Base-by-base conservation (phyloP, 2,888 invertebrate genomes). In the Podabrus alpinus region DNA sequence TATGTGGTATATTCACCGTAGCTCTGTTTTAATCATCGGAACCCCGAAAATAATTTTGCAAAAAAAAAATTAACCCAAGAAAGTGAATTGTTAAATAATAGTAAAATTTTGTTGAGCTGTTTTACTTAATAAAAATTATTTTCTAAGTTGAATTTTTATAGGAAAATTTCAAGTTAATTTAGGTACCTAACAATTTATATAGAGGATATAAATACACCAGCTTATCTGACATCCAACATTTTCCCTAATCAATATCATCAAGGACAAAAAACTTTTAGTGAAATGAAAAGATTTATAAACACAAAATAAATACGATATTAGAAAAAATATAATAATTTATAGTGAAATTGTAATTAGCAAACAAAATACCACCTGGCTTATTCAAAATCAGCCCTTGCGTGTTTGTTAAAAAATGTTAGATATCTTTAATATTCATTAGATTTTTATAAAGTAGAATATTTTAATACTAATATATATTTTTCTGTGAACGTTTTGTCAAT, bases 371-470 rank as follows among this genome's bases (percentile, higher is more conserved):
- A 71, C 66, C 62, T 71, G 70, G 70, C 19, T 45, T 66, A 64
- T 69, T 69, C 61, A 61, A 69, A 61, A 69, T 24, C 61, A 61
- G 61, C 60, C 64, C 29, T 71, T 60, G 71, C 71, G 71, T 71
- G 71, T 67, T 71, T 71, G 66, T 4, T 66, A 67, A 71, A 66
- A 71, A 66, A 67, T 66, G 71, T 67, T 66, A 71, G n/a, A 45
- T 45, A 71, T 15, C 71, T 60, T 59, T 64, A 66, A 71, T 71
- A 71, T 71, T 71, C 71, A 71, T 71, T 71, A 71, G 59, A 71
- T 71, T 71, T 45, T 71, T 71, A 64, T 71, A 62, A 64, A 29
- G 70, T 24, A 45, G 70, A 64, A 71, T 71, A 71, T 71, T 71
- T 71, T 71, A 71, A 64, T 15, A 45, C 29, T 17, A 64, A 71